Base-by-base conservation (phyloP, 2,888 invertebrate species). In the Cylloceria caligata region DNA sequence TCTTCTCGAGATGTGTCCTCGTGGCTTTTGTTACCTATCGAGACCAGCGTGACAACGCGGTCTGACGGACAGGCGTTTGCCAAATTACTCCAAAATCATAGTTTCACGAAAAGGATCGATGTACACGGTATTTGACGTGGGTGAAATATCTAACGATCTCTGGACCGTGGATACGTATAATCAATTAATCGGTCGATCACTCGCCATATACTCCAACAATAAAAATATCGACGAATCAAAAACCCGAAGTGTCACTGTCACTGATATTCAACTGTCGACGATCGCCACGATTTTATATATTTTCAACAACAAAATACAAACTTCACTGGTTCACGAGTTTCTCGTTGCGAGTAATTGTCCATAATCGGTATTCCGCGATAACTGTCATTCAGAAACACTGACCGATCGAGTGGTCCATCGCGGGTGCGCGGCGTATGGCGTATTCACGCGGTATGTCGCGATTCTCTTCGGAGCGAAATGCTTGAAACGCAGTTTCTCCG, bases 231-330 rank as follows among this genome's bases (percentile, higher is more conserved):
- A 52, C 71, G 67, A 80, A 52, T 3, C 11, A 72, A 72, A 65
- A 72, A 71, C 76, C 49, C 27, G 21, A 67, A 86, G 76, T 85
- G 85, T 87, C 86, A 87, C 88, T 86, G 86, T 87, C 86, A 88
- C 88, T 85, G 74, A 49, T 69, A 77, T 72, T 49, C 13, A 64
- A 74, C 65, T 62, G 79, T 73, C 68, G 74, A 67, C 42, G 19
- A 34, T 71, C 16, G 71, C 47, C 75, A 60, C 57, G 64, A 36
- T 71, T 64, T 45, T 68, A 19, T 39, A 24, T 55, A 57, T 34
- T 16, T 19, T 34, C 34, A 47, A 60, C 16, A 49, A 39, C 57
- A 39, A 21, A 72, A 64, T 65, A 62, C 36, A 77, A 83, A 75
- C 72, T 80, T 73, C 82, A 84, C 84, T 84, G 65, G 52, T 72